A percentile compares a stretch with the other conserved stretches of the same genome.
phyloP scores from a whole-genome alignment of 2,797 vertebrate species.

The Nasua narica region DNA sequence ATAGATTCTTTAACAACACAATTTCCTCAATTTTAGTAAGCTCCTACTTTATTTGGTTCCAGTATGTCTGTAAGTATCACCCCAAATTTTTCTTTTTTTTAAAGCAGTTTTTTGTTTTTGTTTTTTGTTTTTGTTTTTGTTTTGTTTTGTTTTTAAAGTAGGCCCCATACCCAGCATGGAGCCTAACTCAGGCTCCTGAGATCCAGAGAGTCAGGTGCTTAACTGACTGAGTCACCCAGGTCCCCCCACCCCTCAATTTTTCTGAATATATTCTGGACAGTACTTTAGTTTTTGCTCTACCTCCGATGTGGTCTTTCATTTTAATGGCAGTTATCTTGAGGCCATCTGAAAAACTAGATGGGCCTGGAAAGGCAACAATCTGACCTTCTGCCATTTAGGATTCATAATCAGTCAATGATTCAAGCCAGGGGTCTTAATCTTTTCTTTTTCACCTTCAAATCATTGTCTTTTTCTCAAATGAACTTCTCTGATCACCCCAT shows the following conservation, averaged over 20 bases:
- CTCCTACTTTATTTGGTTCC: not conserved
- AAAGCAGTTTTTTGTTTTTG: not conserved
- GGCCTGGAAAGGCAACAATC: not conserved
- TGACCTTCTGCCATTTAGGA: not conserved
- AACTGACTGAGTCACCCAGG: not conserved
- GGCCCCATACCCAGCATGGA: not conserved
- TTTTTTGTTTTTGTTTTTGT: not conserved
- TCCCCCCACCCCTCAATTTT: not conserved
- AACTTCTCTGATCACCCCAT: not conserved
- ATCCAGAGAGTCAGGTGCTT: not conserved
- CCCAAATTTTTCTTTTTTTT: not conserved
- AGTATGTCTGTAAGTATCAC: not conserved
- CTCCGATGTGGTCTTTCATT: not conserved
- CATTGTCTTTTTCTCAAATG: not conserved
- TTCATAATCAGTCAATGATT: not conserved
- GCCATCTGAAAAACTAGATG: not conserved
- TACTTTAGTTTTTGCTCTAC: not conserved
- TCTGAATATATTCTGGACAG: not conserved
- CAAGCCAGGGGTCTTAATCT: not conserved
- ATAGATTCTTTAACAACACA: not conserved
- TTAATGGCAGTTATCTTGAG: not conserved
- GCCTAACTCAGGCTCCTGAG: not conserved
- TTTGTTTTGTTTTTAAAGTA: not conserved
- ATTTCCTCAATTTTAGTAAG: not conserved
- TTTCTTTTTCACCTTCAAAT: not conserved